Evolutionary conservation across 2,888 invertebrate genomes (phyloP).

Genomic region (Nephrotoma appendiculata): DNA sequence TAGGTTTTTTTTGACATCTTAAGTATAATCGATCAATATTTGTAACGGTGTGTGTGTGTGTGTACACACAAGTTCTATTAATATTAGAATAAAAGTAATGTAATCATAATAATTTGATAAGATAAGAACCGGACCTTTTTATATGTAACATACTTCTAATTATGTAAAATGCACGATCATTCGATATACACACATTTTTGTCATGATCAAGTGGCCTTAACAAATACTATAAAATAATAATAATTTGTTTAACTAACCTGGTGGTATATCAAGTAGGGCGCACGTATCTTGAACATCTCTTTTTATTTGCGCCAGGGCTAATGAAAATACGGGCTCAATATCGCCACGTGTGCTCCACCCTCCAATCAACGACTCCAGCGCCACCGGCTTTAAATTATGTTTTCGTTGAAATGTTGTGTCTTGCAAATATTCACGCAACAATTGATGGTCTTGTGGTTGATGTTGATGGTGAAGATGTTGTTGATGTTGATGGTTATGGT

Average conservation of each 20-base stretch:
- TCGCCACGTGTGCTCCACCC: conserved; percentile 48
- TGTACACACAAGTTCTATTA: neutral
- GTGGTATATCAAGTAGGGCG: conserved; percentile 71
- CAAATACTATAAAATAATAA: neutral
- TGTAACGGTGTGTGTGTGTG: neutral
- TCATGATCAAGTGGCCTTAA: neutral
- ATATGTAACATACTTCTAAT: neutral
- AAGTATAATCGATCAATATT: neutral
- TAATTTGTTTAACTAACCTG: conserved; percentile 46
- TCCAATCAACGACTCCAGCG: conserved; percentile 45
- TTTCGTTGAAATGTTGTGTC: conserved; percentile 76
- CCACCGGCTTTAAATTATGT: conserved; percentile 67
- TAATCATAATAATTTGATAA: neutral
- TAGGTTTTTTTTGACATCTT: neutral
- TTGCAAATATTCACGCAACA: conserved; percentile 64
- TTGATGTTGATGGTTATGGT: conserved; percentile 33
- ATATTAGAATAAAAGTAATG: neutral
- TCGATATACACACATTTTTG: neutral
- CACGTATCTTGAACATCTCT: conserved; percentile 77
- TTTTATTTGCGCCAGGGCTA: conserved; percentile 76
- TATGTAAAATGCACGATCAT: neutral
- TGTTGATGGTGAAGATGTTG: conserved; percentile 16
- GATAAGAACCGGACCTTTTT: neutral
- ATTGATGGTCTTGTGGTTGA: conserved; percentile 50
- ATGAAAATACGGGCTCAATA: conserved; percentile 67